A percentile compares a stretch with the other conserved stretches of the same genome.
phyloP scores from a whole-genome alignment of 1,140 invertebrate species.

The Agraylea sexmaculata region DNA sequence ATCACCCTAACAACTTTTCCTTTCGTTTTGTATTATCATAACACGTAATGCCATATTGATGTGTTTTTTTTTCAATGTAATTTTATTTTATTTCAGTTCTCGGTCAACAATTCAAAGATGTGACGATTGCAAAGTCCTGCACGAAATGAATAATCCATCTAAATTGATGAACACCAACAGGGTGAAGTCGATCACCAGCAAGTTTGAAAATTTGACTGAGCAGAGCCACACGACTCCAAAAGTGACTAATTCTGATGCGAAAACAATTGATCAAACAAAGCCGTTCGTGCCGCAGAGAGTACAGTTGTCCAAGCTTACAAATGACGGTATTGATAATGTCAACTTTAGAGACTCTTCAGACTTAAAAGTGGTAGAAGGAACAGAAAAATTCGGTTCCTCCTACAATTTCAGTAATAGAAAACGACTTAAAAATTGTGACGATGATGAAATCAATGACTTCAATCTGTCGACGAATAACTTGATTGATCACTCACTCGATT shows the following conservation, averaged over 20 bases:
- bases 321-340: not conserved
- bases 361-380: not conserved
- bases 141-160: too few relatives aligned
- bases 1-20: too few relatives aligned
- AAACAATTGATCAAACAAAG: conserved; percentile 3
- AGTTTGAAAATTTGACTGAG: conserved; percentile 34
- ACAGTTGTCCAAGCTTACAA: conserved; percentile 20
- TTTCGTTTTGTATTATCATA: too few relatives aligned
- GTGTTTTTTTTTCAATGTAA: too few relatives aligned
- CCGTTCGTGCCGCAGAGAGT: conserved; percentile 8
- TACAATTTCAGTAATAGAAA: conserved; percentile 19
- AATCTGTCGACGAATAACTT: conserved; percentile 13
- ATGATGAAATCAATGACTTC: not conserved
- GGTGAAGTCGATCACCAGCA: conserved; percentile 38
- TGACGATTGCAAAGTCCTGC: too few relatives aligned
- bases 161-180: conserved; percentile 32
- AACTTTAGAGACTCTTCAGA: not conserved
- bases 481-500: conserved; percentile 10
- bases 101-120: too few relatives aligned
- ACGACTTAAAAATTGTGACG: conserved; percentile 14
- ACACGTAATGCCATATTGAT: too few relatives aligned
- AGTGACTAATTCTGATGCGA: not conserved
- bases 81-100: too few relatives aligned
- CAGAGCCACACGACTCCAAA: not conserved
- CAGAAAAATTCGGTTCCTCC: conserved; percentile 17